Evolutionary conservation across 2,113 vertebrate species (phyloP).

Genomic region (Calyptommatus sinebrachiatus): DNA sequence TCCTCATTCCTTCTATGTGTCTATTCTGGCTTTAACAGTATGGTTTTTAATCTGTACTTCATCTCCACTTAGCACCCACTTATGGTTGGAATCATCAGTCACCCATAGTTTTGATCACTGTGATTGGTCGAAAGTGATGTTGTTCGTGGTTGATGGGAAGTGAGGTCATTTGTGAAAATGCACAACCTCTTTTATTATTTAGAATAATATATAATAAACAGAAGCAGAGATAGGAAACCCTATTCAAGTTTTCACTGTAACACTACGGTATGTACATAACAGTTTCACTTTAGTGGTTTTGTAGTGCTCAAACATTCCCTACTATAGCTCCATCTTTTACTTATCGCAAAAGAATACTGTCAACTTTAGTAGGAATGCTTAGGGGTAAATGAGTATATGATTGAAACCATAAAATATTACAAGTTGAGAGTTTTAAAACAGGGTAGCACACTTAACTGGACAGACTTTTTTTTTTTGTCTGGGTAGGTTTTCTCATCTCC

Average conservation of each 20-base stretch:
- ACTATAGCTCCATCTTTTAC: not conserved
- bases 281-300: not conserved
- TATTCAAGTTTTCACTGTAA: not conserved
- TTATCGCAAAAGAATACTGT: not conserved
- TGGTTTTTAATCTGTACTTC: too few relatives aligned
- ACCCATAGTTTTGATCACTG: too few relatives aligned
- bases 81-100: too few relatives aligned
- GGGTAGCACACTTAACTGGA: not conserved
- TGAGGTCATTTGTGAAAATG: too few relatives aligned
- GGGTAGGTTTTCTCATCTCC: not conserved
- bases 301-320: not conserved
- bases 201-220: not conserved
- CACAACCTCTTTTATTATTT: too few relatives aligned
- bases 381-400: not conserved
- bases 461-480: slow-evolving; percentile 2
- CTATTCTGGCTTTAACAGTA: too few relatives aligned
- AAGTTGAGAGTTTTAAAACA: not conserved
- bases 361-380: not conserved
- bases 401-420: not conserved
- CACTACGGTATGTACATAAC: not conserved
- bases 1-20: too few relatives aligned
- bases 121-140: too few relatives aligned
- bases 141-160: too few relatives aligned
- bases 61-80: too few relatives aligned
- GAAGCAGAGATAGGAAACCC: not conserved